Percentiles rank a stretch among this genome's conserved stretches.
Conservation (phyloP, 2,797 vertebrate species). For the Artibeus lituratus region DNA sequence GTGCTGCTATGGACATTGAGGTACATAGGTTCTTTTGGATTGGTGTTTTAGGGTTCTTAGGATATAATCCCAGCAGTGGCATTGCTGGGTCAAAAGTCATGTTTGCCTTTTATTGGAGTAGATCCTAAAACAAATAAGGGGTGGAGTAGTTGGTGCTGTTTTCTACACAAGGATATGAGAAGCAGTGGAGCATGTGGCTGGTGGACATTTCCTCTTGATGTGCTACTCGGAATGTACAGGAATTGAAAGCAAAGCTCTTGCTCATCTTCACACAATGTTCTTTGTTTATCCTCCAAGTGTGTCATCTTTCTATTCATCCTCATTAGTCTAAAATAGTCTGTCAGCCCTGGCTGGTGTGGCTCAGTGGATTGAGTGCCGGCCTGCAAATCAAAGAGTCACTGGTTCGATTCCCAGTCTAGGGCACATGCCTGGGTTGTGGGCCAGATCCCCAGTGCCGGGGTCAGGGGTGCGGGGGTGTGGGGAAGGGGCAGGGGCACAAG, state of each 20-base stretch:
- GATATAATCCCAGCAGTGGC: too few relatives aligned
- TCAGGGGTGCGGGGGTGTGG: accelerated
- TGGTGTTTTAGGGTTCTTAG: too few relatives aligned
- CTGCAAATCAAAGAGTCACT: too few relatives aligned
- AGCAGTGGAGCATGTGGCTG: background rate
- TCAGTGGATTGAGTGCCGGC: too few relatives aligned
- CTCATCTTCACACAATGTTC: background rate
- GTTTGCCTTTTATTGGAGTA: background rate
- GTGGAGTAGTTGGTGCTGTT: background rate
- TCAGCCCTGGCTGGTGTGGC: too few relatives aligned
- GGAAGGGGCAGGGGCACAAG: too few relatives aligned
- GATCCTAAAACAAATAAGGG: background rate
- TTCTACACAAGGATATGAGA: background rate
- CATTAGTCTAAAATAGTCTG: background rate
- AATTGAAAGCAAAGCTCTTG: background rate
- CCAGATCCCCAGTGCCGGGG: too few relatives aligned
- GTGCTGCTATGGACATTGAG: too few relatives aligned
- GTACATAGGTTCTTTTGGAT: too few relatives aligned
- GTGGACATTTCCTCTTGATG: background rate
- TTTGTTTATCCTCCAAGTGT: background rate
- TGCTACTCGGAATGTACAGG: background rate
- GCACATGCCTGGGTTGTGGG: too few relatives aligned
- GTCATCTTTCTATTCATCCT: background rate
- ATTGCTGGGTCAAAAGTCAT: too few relatives aligned
- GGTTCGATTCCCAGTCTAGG: too few relatives aligned